Base-by-base conservation (phyloP, 2,888 invertebrate genomes). In the Tupiocoris notatus region DNA sequence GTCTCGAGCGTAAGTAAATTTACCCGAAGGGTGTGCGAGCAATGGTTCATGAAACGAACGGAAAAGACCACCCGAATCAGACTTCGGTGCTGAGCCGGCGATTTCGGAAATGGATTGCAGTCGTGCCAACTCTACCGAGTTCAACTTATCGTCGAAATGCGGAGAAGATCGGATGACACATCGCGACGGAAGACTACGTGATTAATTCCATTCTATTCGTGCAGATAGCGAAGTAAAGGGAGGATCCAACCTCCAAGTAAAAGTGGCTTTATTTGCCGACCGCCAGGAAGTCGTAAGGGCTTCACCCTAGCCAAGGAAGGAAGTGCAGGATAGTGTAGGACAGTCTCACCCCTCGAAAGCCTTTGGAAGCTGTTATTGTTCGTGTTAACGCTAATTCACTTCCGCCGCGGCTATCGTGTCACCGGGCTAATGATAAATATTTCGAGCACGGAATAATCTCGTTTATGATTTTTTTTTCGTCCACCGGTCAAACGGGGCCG, bases 341-440 rank as follows among this genome's bases (percentile, higher is more conserved):
- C 67, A 54, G 67, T 12, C 56, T n/a, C n/a, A n/a, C n/a, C 24
- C 59, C 23, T n/a, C 61, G 17, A n/a, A n/a, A n/a, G n/a, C n/a
- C 24, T 24, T 62, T 17, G 39, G 39, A 39, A 20, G 59, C 59
- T 59, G 71, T 71, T 71, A 71, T 71, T 73, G 63, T 73, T 73
- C 73, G 73, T 73, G 73, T 73, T 62, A 73, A 73, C 73, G 56
- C 73, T 73, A 73, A 73, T 73, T 73, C 39, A 62, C 39, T 21
- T 73, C 21, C 73, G 39, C 39, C 17, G 17, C n/a, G 62, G 73
- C 73, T 73, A 25, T 62, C 73, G 73, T 73, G 73, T 62, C 73
- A 73, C 63, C 39, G 12, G 62, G 21, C 63, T 73, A 62, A 73
- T 73, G 73, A 62, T 62, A 62, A 73, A 62, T 73, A 73, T 73